phyloP scores from a whole-genome alignment of 2,113 vertebrate species.

The Gymnogyps californianus region DNA sequence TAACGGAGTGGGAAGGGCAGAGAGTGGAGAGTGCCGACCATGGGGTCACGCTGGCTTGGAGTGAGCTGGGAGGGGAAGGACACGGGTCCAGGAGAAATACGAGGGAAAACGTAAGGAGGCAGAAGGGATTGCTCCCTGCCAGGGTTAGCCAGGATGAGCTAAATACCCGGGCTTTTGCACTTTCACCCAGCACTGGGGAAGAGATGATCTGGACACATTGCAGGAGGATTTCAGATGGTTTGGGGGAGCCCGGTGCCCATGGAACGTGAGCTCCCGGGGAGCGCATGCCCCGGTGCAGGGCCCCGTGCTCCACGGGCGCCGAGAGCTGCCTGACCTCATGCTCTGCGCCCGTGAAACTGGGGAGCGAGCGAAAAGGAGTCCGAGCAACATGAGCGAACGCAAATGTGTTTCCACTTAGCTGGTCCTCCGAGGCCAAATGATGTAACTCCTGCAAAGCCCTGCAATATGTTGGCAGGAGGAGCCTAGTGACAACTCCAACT shows the following conservation, averaged over 20 bases:
- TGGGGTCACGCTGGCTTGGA: rapidly evolving
- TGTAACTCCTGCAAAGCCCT: constrained; percentile 43
- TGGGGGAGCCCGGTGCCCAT: rapidly evolving
- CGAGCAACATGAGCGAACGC: background rate
- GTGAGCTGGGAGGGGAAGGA: background rate
- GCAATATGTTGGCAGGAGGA: constrained; percentile 40
- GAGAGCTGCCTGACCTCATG: background rate
- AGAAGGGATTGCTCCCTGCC: background rate
- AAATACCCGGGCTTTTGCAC: rapidly evolving
- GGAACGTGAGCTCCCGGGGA: rapidly evolving
- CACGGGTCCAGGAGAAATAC: background rate
- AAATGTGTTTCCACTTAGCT: constrained; percentile 66
- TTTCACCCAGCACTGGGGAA: background rate
- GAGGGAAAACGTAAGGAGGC: background rate
- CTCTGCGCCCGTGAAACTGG: rapidly evolving
- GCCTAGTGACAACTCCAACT: constrained; percentile 34
- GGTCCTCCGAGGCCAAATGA: constrained; percentile 54
- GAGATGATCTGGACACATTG: rapidly evolving
- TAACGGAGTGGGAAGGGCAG: background rate
- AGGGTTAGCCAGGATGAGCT: background rate
- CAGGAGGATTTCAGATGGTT: background rate
- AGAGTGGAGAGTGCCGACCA: background rate
- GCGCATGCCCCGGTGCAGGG: rapidly evolving
- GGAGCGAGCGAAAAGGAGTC: background rate
- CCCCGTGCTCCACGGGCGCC: background rate